Conservation (phyloP, 2,888 invertebrate species). For the Unio pictorum region DNA sequence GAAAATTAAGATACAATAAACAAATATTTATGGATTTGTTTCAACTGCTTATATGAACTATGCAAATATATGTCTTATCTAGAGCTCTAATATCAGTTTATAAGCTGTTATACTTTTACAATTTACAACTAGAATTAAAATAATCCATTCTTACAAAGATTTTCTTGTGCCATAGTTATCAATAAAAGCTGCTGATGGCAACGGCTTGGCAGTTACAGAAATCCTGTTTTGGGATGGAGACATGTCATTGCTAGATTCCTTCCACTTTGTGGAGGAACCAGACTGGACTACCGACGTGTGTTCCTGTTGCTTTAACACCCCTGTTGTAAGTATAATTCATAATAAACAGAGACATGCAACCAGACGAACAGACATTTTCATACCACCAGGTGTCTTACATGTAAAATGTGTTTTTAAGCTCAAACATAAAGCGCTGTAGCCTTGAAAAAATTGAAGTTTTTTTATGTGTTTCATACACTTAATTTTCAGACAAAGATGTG, state of each 20-base stretch:
- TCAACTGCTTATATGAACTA: no score
- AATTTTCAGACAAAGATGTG: no score
- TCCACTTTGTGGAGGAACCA: slow-evolving; percentile 3
- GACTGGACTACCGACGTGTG: slow-evolving; percentile 17
- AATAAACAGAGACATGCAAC: no score
- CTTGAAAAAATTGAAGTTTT: background rate
- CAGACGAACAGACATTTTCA: no score
- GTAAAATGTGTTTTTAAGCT: background rate
- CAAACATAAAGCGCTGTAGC: background rate
- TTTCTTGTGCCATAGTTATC: slow-evolving; percentile 6
- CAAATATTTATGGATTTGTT: no score
- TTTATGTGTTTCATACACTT: background rate
- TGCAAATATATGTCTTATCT: no score
- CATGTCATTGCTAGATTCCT: slow-evolving; percentile 12
- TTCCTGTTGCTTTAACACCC: slow-evolving; percentile 15
- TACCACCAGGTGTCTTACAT: background rate
- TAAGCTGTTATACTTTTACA: no score
- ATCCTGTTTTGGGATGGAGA: slow-evolving; percentile 28
- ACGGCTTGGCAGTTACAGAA: slow-evolving; percentile 24
- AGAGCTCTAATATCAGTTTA: no score
- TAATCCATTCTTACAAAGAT: no score
- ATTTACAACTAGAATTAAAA: no score
- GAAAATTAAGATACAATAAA: no score
- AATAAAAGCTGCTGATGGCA: slow-evolving; percentile 17
- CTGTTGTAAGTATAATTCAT: slow-evolving; percentile 5